Conservation (phyloP, 2,888 invertebrate species). For the Ophion ellenae region DNA sequence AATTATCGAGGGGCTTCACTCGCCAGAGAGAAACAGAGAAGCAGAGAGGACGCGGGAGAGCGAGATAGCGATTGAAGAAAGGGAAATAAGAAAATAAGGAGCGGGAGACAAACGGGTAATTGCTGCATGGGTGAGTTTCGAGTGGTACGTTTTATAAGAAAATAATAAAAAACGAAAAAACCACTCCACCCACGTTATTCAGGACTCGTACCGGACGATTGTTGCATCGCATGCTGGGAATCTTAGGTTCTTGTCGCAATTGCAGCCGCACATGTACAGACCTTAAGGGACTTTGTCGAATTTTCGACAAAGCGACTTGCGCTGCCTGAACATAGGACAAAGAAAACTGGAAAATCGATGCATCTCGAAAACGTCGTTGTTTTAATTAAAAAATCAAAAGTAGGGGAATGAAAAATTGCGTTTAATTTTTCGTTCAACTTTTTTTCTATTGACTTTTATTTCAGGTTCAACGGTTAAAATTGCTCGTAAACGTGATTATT, state of each 20-base stretch:
- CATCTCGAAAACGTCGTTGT: background rate
- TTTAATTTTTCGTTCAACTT: too few species aligned
- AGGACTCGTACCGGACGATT: slow-evolving; percentile 3
- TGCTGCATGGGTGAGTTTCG: background rate
- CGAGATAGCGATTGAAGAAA: slow-evolving; percentile 2
- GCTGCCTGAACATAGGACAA: too few species aligned
- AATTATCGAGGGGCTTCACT: slow-evolving; percentile 70
- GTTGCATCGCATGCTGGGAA: slow-evolving; percentile 5
- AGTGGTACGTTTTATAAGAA: too few species aligned
- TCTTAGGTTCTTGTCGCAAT: background rate
- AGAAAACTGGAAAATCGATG: too few species aligned
- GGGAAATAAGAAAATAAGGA: background rate
- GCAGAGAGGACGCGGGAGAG: background rate
- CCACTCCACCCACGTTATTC: slow-evolving; percentile 32
- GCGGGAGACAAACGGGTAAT: background rate
- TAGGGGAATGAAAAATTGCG: too few species aligned
- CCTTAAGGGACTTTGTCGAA: too few species aligned
- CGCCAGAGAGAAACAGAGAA: slow-evolving; percentile 14
- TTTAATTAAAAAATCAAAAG: background rate
- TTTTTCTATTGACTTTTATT: too few species aligned
- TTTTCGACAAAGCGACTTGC: too few species aligned
- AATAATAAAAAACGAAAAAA: background rate
- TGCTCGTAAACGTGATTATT: too few species aligned
- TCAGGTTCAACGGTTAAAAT: too few species aligned
- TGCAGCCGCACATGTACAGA: too few species aligned